phyloP scores from a whole-genome alignment of 2,888 invertebrate genomes.

The Galeruca laticollis region DNA sequence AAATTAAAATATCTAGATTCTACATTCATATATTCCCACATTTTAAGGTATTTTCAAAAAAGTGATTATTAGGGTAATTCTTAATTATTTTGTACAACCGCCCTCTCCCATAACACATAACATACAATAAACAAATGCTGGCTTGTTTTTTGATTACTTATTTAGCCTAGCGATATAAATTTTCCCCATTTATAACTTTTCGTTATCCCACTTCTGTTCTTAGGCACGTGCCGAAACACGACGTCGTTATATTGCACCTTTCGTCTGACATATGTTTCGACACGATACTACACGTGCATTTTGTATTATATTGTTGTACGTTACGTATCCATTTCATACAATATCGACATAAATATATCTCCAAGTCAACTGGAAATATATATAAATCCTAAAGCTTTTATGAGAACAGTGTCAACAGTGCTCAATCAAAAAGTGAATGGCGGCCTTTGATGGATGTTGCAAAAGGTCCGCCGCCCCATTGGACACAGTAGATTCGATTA shows the following conservation, averaged over 20 bases:
- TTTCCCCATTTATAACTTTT: conserved; percentile 4
- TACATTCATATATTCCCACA: no score
- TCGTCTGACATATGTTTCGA: conserved; percentile 10
- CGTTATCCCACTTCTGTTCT: neutral
- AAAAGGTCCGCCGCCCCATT: conserved; percentile 35
- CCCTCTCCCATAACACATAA: no score
- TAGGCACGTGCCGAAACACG: conserved; percentile 13
- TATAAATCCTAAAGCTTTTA: conserved; percentile 23
- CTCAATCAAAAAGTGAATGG: conserved; percentile 45
- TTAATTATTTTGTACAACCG: no score
- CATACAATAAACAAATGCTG: no score
- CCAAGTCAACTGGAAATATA: conserved; percentile 35
- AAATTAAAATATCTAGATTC: no score
- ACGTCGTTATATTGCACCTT: neutral
- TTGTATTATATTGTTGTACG: conserved; percentile 6
- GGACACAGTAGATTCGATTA: conserved; percentile 22
- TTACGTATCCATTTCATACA: neutral
- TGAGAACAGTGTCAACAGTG: conserved; percentile 37
- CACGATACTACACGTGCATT: conserved; percentile 10
- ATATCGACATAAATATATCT: conserved; percentile 1
- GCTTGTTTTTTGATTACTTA: no score
- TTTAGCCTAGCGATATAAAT: neutral
- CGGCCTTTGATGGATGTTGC: conserved; percentile 44
- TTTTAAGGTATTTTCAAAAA: no score
- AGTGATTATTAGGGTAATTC: no score